Evolutionary conservation across 1,140 invertebrate species (phyloP).

Genomic region (Papilio polytes): DNA sequence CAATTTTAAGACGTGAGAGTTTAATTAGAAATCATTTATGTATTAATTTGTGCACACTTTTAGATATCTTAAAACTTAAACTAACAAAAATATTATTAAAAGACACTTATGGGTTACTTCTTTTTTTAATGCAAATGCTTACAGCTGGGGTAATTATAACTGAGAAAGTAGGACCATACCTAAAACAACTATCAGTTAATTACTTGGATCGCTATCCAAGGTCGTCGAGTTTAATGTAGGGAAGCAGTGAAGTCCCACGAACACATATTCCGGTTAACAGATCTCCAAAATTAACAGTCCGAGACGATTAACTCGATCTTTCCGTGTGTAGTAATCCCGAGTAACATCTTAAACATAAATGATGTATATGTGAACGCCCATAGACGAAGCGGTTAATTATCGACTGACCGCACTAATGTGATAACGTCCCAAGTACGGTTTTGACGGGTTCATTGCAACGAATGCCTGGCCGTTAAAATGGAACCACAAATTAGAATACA

Average conservation of each 20-base stretch:
- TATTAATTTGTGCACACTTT: background rate
- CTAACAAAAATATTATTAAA: no score
- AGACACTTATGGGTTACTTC: background rate
- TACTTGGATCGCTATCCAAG: slow-evolving; percentile 6
- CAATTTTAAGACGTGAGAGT: background rate
- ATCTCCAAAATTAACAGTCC: slow-evolving; percentile 70
- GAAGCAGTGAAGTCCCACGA: slow-evolving; percentile 56
- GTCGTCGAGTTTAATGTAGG: slow-evolving; percentile 28
- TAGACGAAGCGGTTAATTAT: slow-evolving; percentile 72
- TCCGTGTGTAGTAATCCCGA: slow-evolving; percentile 54
- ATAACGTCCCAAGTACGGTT: slow-evolving; percentile 70
- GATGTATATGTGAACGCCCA: slow-evolving; percentile 79
- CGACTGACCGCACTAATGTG: slow-evolving; percentile 69
- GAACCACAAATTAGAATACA: slow-evolving; percentile 9
- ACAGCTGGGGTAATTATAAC: no score
- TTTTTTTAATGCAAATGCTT: no score
- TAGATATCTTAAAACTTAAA: no score
- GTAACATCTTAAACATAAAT: slow-evolving; percentile 79
- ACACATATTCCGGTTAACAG: slow-evolving; percentile 65
- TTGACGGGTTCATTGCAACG: slow-evolving; percentile 78
- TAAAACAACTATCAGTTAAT: background rate
- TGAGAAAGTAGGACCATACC: background rate
- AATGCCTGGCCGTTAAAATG: slow-evolving; percentile 45
- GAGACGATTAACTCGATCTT: slow-evolving; percentile 59
- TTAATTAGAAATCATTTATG: background rate